Conservation (phyloP, 1,140 invertebrate genomes). For the Drosophila virilis region DNA sequence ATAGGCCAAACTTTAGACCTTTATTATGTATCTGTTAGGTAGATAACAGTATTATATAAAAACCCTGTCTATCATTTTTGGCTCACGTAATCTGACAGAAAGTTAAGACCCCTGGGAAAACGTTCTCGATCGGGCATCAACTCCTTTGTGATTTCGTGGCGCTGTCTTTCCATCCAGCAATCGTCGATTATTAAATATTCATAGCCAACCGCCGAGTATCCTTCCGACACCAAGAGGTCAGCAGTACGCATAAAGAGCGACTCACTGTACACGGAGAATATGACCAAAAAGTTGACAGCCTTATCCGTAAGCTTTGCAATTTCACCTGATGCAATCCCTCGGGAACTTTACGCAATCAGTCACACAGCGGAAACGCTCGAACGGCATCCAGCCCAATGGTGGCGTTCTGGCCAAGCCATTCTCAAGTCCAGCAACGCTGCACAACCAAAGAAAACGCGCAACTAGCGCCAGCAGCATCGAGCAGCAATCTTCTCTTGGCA, state of each 20-base stretch:
- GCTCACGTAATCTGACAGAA: slow-evolving; percentile 96
- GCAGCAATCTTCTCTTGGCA: slow-evolving; percentile 2
- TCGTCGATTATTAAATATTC: slow-evolving; percentile 98
- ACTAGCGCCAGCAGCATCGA: background rate
- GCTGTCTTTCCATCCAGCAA: slow-evolving; percentile 94
- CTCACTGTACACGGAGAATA: slow-evolving; percentile 88
- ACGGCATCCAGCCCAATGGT: slow-evolving; percentile 95
- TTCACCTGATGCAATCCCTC: slow-evolving; percentile 95
- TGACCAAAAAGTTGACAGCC: background rate
- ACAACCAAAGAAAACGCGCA: background rate
- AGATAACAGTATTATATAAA: background rate
- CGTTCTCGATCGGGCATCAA: slow-evolving; percentile 92
- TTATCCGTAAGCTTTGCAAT: slow-evolving; percentile 51
- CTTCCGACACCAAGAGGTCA: slow-evolving; percentile 93
- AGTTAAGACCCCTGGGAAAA: slow-evolving; percentile 96
- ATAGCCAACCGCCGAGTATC: slow-evolving; percentile 94
- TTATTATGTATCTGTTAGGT: slow-evolving; percentile 92
- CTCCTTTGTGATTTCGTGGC: slow-evolving; percentile 88
- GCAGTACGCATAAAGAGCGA: slow-evolving; percentile 95
- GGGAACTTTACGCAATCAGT: slow-evolving; percentile 96
- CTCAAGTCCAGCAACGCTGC: slow-evolving; percentile 86
- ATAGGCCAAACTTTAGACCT: slow-evolving; percentile 98
- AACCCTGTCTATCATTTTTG: background rate
- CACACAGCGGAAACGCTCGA: slow-evolving; percentile 96
- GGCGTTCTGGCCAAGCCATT: slow-evolving; percentile 93